Evolutionary conservation across 2,797 vertebrate genomes (phyloP).

Genomic region (Steatocranus sp.): DNA sequence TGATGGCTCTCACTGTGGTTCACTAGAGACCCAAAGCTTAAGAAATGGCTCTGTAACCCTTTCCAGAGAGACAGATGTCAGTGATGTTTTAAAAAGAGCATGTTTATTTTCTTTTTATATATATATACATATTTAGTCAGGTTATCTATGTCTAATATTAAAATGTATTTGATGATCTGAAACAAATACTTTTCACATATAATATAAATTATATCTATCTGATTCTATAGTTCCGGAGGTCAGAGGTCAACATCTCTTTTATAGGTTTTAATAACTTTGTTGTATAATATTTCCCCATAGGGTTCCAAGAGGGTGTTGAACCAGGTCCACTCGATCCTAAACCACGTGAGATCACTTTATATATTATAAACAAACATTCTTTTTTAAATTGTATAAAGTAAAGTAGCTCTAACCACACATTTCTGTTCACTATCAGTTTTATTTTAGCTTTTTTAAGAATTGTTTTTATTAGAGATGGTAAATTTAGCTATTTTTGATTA

Average conservation of each 20-base stretch:
- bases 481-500: not conserved
- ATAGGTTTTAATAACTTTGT: not conserved
- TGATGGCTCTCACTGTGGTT: not conserved
- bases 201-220: not conserved
- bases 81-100: not conserved
- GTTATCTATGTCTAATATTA: not conserved
- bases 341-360: constrained; percentile 67
- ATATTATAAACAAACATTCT: not conserved
- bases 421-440: not conserved
- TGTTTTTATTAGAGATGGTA: not conserved
- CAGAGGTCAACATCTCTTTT: not conserved
- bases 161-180: not conserved
- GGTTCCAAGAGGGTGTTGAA: constrained; percentile 68
- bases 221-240: not conserved
- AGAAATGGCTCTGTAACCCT: not conserved
- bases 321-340: constrained; percentile 59
- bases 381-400: not conserved
- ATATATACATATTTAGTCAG: too few species aligned
- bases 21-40: not conserved
- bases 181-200: not conserved
- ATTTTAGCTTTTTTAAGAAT: not conserved
- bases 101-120: not conserved
- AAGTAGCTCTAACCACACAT: not conserved
- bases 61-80: not conserved
- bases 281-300: constrained; percentile 40